Evolutionary conservation across 2,113 vertebrate species (phyloP).

Genomic region (Atractosteus spatula): DNA sequence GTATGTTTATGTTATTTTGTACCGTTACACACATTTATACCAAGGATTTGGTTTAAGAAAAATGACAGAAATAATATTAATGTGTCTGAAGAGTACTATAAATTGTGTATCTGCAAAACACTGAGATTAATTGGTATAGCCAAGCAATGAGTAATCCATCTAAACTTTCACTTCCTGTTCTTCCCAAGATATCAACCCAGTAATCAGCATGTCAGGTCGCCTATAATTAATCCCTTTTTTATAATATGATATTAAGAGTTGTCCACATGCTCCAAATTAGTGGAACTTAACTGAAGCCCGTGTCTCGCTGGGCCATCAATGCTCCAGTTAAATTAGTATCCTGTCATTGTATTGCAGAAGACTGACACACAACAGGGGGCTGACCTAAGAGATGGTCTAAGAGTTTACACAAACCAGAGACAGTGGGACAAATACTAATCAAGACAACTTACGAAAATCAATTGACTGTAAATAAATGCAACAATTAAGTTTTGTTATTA

Average conservation of each 20-base stretch:
- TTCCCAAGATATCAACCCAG: not conserved
- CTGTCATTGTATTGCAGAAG: conserved; percentile 1
- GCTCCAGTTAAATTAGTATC: conserved; percentile 6
- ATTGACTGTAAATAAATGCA: no score
- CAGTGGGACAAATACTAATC: not conserved
- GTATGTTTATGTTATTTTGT: not conserved
- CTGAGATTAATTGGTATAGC: not conserved
- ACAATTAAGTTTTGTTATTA: no score
- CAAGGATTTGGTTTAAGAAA: not conserved
- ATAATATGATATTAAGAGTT: conserved; percentile 17
- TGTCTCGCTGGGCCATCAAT: not conserved
- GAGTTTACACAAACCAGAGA: not conserved
- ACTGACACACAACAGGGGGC: not conserved
- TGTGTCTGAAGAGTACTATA: not conserved
- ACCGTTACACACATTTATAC: not conserved
- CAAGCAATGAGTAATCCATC: not conserved
- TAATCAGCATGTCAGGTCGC: conserved; percentile 8
- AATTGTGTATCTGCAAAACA: not conserved
- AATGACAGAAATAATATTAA: not conserved
- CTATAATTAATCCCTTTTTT: conserved; percentile 13
- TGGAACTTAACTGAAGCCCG: not conserved
- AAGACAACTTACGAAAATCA: no score
- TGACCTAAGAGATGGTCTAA: not conserved
- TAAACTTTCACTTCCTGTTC: not conserved
- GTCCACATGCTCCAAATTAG: conserved; percentile 24